phyloP scores from a whole-genome alignment of 2,113 vertebrate species.

The Melierax canorus region DNA sequence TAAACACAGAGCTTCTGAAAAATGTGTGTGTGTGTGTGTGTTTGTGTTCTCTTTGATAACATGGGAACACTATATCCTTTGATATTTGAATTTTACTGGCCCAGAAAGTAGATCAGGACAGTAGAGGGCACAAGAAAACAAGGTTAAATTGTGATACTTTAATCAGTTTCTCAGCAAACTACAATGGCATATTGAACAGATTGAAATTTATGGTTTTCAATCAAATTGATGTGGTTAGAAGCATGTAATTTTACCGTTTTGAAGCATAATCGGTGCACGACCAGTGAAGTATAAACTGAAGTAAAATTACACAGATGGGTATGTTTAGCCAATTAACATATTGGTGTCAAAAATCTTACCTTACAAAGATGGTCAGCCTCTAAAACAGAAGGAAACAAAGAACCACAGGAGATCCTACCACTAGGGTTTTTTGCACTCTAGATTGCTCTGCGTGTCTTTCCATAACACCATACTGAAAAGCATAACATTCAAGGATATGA shows the following conservation, averaged over 20 bases:
- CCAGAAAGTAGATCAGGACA: background rate
- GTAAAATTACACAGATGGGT: background rate
- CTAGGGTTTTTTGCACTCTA: background rate
- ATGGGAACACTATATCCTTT: background rate
- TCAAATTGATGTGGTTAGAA: background rate
- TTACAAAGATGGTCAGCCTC: background rate
- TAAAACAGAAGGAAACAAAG: background rate
- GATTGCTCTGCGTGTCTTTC: background rate
- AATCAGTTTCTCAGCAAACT: background rate
- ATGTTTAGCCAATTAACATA: background rate
- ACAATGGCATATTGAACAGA: background rate
- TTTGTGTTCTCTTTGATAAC: background rate
- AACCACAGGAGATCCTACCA: background rate
- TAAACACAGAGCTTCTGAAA: background rate
- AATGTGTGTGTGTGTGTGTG: background rate
- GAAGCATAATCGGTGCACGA: rapidly evolving
- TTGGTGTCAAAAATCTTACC: background rate
- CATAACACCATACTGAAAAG: background rate
- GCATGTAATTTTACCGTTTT: background rate
- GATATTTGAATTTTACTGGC: background rate
- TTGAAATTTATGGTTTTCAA: background rate
- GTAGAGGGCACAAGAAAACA: background rate
- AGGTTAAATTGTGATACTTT: background rate
- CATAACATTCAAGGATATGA: background rate
- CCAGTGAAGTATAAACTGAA: background rate